Evolutionary conservation across 2,113 vertebrate species (phyloP), one percentile per base, ranked within the genome.

Genomic region (Otocyon megalotis): DNA sequence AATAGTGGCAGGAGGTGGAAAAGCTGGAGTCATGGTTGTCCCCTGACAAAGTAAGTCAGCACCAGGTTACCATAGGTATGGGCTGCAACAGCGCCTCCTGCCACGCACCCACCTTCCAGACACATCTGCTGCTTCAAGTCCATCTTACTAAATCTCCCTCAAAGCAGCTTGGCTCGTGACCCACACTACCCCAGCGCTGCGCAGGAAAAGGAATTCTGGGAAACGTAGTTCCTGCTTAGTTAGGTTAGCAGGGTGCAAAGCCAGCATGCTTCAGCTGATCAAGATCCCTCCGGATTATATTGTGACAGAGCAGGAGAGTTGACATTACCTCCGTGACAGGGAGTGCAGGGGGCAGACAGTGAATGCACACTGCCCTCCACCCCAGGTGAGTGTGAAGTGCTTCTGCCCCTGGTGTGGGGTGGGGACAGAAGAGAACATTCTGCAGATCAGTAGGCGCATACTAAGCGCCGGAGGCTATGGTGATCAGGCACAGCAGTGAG

Each of bases 21-120:
- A 26, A 62, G 88, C 50, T 1, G 5, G 5, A 17, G 43, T 3
- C 12, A 4, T 0, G 11, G 28, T 67, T n/a, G 54, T 15, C 53
- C 74, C 30, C 0, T 28, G 62, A 65, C 12, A 12, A 30, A 35
- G 48, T 8, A 58, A 69, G 12, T 53, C 63, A 28, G 83, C 26
- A 14, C 16, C 43, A 9, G 20, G 50, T 4, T 35, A 60, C 56
- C 3, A 1, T 17, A 8, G 13, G 8, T 7, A 1, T 0, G 65
- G 76, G 30, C 32, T 28, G 19, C 50, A 0, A 4, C 5, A 7
- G n/a, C 1, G 0, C 30, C 56, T 13, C 20, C 0, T 11, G 1
- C 76, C 2, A 9, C 0, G 32, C 5, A 16, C 53, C 50, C 37
- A 11, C 19, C 71, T 56, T 24, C 76, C n/a, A 16, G 30, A 13